Base-by-base conservation (phyloP, 2,113 vertebrate genomes). In the Danionella cerebrum region DNA sequence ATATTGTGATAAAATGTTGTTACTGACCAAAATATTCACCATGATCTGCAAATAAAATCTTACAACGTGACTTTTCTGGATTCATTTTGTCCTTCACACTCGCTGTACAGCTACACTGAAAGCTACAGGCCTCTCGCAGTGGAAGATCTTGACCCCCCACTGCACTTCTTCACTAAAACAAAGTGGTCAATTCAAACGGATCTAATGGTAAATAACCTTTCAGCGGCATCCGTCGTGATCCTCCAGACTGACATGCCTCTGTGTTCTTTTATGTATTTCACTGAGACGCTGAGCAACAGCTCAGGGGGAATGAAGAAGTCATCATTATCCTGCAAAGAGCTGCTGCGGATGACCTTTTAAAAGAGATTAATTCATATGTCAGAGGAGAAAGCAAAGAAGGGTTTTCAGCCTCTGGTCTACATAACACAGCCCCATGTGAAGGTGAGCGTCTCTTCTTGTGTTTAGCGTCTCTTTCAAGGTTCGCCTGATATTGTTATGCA, bases 321-420 rank as follows among this genome's bases (percentile, higher is more conserved):
- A 27, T 59, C 42, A 59, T 59, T 68, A 68, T 36, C 41, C 31
- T 48, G 41, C 45, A 48, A 68, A 58, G 22, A 68, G 42, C 53
- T n/a, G 3, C 21, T 38, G 33, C 35, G 11, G 33, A 35, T 68
- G 66, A 68, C 66, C 66, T 68, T 68, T 68, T 38, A 47, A 57
- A 58, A 22, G 66, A 59, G 66, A 55, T 68, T 68, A 68, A 68
- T 68, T 68, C 53, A 59, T 59, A 68, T 68, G 66, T 68, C 53
- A 68, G 22, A 41, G 41, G 38, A 48, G 29, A 47, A 45, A 44
- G 16, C 41, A 31, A 55, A 42, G 16, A 36, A 54, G 39, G 13
- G 44, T 65, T 48, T 58, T 2, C 4, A 68, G 39, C 48, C 10
- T 54, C 7, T 33, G 19, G 44, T 18, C 31, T 36, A 27, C 42